Conservation (phyloP, 2,888 invertebrate species). For the Parnassius smintheus region DNA sequence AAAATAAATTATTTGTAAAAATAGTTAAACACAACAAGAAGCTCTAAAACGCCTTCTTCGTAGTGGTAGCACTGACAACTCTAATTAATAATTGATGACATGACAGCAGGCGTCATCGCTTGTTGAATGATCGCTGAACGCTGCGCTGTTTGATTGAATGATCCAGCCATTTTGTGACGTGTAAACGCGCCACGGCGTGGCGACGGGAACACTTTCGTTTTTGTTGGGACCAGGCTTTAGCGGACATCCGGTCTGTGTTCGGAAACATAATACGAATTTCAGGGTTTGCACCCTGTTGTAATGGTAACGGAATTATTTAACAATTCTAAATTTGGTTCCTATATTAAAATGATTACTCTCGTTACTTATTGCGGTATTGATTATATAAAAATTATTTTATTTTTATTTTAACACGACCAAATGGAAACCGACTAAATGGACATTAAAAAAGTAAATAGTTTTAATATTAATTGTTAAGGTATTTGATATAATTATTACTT, state of each 20-base stretch:
- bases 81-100: slow-evolving; percentile 13
- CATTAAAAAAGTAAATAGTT: too few relatives aligned
- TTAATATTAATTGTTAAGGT: too few relatives aligned
- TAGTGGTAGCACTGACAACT: not conserved
- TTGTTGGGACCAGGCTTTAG: slow-evolving; percentile 8
- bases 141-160: slow-evolving; percentile 10
- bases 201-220: slow-evolving; percentile 25
- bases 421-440: too few relatives aligned
- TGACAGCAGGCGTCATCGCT: slow-evolving; percentile 18
- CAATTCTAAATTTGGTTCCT: too few relatives aligned
- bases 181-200: slow-evolving; percentile 14
- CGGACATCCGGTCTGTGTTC: slow-evolving; percentile 22
- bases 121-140: slow-evolving; percentile 14
- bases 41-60: too few relatives aligned
- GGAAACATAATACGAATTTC: slow-evolving; percentile 7
- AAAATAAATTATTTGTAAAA: too few relatives aligned
- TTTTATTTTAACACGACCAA: too few relatives aligned
- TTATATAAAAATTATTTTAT: too few relatives aligned
- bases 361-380: too few relatives aligned
- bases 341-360: too few relatives aligned
- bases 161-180: slow-evolving; percentile 19
- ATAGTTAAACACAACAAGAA: too few relatives aligned
- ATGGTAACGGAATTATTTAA: not conserved
- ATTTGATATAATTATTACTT: not conserved
- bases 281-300: not conserved